These are phyloP conservation scores for Morone saxatilis DNA, from an alignment of 2,113 vertebrate genomes.

Conservation along the genomic window DNA sequence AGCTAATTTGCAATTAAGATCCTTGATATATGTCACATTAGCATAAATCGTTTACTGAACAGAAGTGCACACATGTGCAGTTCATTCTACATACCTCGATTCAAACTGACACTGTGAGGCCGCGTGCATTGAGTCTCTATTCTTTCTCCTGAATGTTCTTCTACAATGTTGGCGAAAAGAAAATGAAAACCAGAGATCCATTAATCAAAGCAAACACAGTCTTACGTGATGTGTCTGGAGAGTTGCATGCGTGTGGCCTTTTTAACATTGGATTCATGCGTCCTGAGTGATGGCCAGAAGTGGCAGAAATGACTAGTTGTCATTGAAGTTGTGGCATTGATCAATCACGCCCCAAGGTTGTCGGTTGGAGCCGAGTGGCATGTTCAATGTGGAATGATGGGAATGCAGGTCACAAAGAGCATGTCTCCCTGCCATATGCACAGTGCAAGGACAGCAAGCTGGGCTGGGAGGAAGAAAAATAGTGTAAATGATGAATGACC, in stretches of 20 bases:
- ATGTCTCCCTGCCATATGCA: conserved; percentile 12
- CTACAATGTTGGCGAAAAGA: conserved; percentile 14
- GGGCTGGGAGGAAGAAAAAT: neutral
- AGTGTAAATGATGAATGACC: conserved; percentile 41
- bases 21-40: conserved; percentile 42
- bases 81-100: conserved; percentile 3
- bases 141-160: neutral
- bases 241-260: conserved; percentile 38
- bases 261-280: conserved; percentile 30
- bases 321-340: conserved; percentile 69
- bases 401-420: conserved; percentile 46
- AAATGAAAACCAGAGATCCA: conserved; percentile 54
- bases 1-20: conserved; percentile 51
- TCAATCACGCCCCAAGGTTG: conserved; percentile 75
- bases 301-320: conserved; percentile 72
- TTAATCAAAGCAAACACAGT: conserved; percentile 57
- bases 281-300: conserved; percentile 70
- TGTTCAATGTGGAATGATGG: conserved; percentile 42
- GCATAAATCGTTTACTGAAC: conserved; percentile 40
- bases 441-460: conserved; percentile 17
- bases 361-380: conserved; percentile 27
- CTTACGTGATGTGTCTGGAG: neutral
- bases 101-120: conserved; percentile 12
- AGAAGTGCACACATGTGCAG: conserved; percentile 34
- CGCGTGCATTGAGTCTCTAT: conserved; percentile 10